These are phyloP conservation scores for Dendrolimus punctatus DNA, from an alignment of 1,140 invertebrate genomes.

Conservation along the genomic window DNA sequence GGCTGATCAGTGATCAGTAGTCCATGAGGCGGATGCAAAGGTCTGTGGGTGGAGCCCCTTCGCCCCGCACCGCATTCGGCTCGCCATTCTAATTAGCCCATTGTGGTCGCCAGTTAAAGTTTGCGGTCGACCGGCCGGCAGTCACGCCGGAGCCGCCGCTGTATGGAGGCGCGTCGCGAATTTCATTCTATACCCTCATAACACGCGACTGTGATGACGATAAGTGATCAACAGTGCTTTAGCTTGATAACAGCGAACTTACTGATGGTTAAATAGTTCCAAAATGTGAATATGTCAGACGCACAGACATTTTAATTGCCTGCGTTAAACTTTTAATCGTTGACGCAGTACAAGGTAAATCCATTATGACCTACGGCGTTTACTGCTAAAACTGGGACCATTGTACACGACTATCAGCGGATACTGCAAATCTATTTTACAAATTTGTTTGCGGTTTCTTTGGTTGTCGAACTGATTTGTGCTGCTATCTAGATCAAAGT, in stretches of 20 bases:
- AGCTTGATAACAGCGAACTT: conserved; percentile 36
- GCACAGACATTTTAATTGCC: conserved; percentile 24
- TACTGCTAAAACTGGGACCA: conserved; percentile 52
- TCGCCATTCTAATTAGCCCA: conserved; percentile 69
- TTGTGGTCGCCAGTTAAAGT: conserved; percentile 61
- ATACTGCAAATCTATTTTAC: conserved; percentile 32
- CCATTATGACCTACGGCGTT: conserved; percentile 45
- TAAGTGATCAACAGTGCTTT: conserved; percentile 55
- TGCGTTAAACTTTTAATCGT: conserved; percentile 30
- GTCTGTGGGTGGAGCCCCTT: conserved; percentile 58
- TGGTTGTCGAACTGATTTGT: background rate
- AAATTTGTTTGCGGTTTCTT: conserved; percentile 17
- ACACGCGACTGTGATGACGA: conserved; percentile 51
- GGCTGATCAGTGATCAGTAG: conserved; percentile 37
- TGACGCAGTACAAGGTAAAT: conserved; percentile 53
- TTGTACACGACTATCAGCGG: conserved; percentile 35
- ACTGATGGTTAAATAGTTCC: conserved; percentile 20
- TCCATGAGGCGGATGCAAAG: conserved; percentile 62
- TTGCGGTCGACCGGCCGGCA: conserved; percentile 49
- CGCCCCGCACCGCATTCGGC: conserved; percentile 39
- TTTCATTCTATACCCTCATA: conserved; percentile 14
- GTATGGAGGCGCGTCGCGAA: conserved; percentile 32
- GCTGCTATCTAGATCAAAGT: background rate
- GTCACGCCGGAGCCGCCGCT: conserved; percentile 47
- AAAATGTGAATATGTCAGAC: conserved; percentile 33